A percentile compares a stretch with the other conserved stretches of the same genome.
Evolutionary conservation across 2,113 vertebrate genomes (phyloP).

Genomic region (Eurystomus gularis): DNA sequence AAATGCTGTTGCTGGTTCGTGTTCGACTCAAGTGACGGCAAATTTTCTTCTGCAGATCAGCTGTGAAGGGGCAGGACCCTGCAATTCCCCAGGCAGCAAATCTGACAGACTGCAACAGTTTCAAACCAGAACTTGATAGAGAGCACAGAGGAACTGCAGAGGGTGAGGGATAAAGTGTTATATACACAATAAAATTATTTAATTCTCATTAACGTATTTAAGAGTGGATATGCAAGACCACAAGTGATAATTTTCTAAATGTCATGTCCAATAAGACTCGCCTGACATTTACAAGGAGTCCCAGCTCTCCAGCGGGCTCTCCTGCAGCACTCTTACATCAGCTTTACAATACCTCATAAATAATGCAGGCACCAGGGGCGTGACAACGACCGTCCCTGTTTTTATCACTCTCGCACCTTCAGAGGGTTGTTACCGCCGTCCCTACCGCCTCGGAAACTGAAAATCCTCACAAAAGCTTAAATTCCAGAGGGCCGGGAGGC

Average conservation of each 20-base stretch:
- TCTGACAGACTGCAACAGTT: constrained; percentile 41
- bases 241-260: constrained; percentile 75
- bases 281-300: constrained; percentile 77
- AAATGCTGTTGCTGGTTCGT: constrained; percentile 42
- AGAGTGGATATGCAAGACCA: constrained; percentile 21
- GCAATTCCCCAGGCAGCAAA: constrained; percentile 50
- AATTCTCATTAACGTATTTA: constrained; percentile 66
- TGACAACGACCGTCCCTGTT: neutral
- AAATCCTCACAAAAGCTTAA: neutral
- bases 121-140: neutral
- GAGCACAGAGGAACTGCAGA: constrained; percentile 1
- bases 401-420: neutral
- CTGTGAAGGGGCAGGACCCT: constrained; percentile 43
- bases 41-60: constrained; percentile 55
- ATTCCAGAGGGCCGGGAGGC: rapidly evolving
- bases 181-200: constrained; percentile 21
- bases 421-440: neutral
- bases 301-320: constrained; percentile 69
- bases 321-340: constrained; percentile 12
- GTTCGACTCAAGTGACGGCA: constrained; percentile 32
- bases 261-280: constrained; percentile 71
- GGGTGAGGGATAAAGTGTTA: constrained; percentile 31
- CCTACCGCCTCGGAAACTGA: neutral
- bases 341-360: constrained; percentile 62
- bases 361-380: constrained; percentile 5